These are phyloP conservation scores for Panonychus citri DNA, from an alignment of 1,140 invertebrate genomes.

Conservation along the genomic window DNA sequence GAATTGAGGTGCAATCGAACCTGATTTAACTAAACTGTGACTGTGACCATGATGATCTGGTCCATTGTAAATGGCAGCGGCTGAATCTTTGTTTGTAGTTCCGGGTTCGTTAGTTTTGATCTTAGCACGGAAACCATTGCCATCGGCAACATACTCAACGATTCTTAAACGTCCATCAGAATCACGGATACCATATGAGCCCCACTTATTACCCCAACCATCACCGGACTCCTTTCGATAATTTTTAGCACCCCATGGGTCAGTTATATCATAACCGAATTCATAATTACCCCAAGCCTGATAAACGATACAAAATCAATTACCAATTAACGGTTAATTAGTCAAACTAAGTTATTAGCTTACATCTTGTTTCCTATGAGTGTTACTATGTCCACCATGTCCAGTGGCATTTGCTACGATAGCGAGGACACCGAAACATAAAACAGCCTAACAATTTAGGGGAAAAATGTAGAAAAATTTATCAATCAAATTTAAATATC, in stretches of 20 bases:
- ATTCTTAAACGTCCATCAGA: slow-evolving; percentile 11
- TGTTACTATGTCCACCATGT: slow-evolving; percentile 1
- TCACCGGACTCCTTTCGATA: slow-evolving; percentile 13
- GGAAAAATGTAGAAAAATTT: neutral
- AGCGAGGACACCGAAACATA: neutral
- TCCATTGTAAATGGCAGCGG: slow-evolving; percentile 6
- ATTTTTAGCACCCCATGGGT: slow-evolving; percentile 10
- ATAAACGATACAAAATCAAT: neutral
- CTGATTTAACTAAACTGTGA: neutral
- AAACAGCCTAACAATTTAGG: neutral
- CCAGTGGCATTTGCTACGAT: neutral
- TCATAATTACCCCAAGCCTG: slow-evolving; percentile 11
- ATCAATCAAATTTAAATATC: too few relatives aligned
- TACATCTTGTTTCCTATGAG: slow-evolving; percentile 1
- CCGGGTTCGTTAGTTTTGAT: slow-evolving; percentile 12
- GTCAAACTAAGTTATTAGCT: neutral
- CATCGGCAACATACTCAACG: slow-evolving; percentile 13
- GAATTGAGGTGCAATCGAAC: neutral
- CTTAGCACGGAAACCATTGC: slow-evolving; percentile 8
- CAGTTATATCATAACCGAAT: slow-evolving; percentile 15
- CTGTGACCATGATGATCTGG: slow-evolving; percentile 1
- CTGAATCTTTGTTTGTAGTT: neutral
- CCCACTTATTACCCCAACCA: slow-evolving; percentile 12
- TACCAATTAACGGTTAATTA: neutral
- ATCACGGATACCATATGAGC: slow-evolving; percentile 11